These are phyloP conservation scores for Conger conger DNA, from an alignment of 2,113 vertebrate species.

Conservation along the genomic window DNA sequence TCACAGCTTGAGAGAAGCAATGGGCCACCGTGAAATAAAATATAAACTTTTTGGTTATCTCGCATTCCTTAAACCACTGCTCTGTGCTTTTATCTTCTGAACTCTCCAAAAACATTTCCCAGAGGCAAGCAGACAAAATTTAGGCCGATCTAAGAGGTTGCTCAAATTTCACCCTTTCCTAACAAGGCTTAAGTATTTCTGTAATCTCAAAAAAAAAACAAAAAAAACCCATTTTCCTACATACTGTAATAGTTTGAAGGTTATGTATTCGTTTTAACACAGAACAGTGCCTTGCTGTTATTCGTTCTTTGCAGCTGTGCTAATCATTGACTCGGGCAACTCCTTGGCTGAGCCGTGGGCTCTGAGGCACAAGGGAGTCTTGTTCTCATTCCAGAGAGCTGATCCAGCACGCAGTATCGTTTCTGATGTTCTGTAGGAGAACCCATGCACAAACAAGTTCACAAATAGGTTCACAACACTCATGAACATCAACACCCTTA, in stretches of 20 bases:
- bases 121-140: not conserved
- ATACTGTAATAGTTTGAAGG: not conserved
- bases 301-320: not conserved
- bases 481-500: too few species aligned
- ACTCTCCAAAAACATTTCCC: not conserved
- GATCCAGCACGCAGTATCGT: not conserved
- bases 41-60: not conserved
- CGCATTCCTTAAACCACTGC: not conserved
- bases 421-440: not conserved
- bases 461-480: too few species aligned
- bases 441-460: too few species aligned
- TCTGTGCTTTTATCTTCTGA: not conserved
- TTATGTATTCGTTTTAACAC: not conserved
- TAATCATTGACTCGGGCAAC: not conserved
- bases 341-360: not conserved
- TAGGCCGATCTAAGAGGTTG: not conserved
- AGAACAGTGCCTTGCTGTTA: not conserved
- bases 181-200: not conserved
- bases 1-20: not conserved
- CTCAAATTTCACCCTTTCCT: not conserved
- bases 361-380: not conserved
- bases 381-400: not conserved
- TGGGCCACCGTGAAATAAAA: not conserved
- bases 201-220: not conserved
- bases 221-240: not conserved